Base-by-base conservation (phyloP, 2,888 invertebrate genomes). In the Leucania comma region DNA sequence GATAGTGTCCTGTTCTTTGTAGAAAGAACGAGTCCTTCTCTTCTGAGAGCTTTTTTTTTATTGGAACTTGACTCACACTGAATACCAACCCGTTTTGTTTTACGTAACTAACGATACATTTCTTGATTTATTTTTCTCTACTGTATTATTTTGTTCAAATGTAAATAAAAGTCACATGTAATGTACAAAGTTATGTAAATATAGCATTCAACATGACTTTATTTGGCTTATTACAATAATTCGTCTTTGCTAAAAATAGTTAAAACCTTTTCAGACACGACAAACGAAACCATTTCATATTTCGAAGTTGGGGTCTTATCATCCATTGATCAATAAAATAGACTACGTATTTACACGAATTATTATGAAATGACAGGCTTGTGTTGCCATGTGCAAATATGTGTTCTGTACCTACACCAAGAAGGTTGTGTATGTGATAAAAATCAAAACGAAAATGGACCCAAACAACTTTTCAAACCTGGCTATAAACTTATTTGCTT, bases 181-280 rank as follows among this genome's bases (percentile, higher is more conserved):
- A 54, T 76, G 42, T 74, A 57, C 38, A 64, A 56, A 72, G 32
- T 32, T 71, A 60, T 57, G 72, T 61, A 72, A 78, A 64, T 62
- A 62, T 63, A 71, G 51, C 71, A 70, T 71, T 62, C 53, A 62
- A 26, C 77, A 63, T 70, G 77, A 77, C 57, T 75, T 71, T 77
- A 78, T 70, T 51, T 24, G 24, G 50, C 38, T 32, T 64, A 72
- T 60, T 57, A 78, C 32, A 78, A 46, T 48, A 62, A 69, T 60
- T 70, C n/a, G 24, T 57, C 50, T 26, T 69, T 62, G 50, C n/a
- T 61, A 58, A 48, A 65, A 58, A 48, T 67, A 38, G 50, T 58
- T 66, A 35, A 74, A 75, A 53, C 20, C 75, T 35, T 75, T 72
- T 58, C 57, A 75, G 50, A 46, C 75, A 42, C n/a, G 20, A 53